A percentile compares a stretch with the other conserved stretches of the same genome.
Conservation (phyloP, 2,797 vertebrate genomes). For the Crocodylus rhombifer region DNA sequence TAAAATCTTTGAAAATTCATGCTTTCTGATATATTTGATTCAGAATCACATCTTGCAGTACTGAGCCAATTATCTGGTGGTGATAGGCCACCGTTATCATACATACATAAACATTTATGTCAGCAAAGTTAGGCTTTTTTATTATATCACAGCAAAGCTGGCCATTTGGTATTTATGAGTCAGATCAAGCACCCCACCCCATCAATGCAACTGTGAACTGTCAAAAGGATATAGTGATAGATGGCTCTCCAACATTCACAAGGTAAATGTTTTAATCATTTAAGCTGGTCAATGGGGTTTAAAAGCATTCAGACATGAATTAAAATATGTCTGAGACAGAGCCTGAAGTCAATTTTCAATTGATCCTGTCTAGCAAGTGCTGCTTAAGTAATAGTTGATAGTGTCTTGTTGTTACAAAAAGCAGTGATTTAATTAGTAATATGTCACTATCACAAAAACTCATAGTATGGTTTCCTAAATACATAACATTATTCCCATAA, state of each 20-base stretch:
- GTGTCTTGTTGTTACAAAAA: slow-evolving; percentile 26
- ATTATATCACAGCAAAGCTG: neutral
- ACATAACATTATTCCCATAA: neutral
- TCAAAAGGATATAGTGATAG: slow-evolving; percentile 70
- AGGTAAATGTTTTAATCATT: slow-evolving; percentile 81
- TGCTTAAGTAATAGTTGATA: slow-evolving; percentile 64
- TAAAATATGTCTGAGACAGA: slow-evolving; percentile 77
- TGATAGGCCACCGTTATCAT: neutral
- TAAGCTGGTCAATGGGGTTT: slow-evolving; percentile 78
- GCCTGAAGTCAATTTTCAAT: slow-evolving; percentile 82
- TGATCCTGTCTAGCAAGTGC: slow-evolving; percentile 80
- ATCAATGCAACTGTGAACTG: slow-evolving; percentile 39
- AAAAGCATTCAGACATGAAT: slow-evolving; percentile 79
- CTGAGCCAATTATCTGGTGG: neutral
- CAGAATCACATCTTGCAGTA: neutral
- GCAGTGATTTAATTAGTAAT: slow-evolving; percentile 21
- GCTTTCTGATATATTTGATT: neutral
- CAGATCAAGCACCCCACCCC: slow-evolving; percentile 15
- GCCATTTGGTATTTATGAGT: neutral
- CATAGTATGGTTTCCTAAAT: neutral
- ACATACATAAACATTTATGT: neutral
- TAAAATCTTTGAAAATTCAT: neutral
- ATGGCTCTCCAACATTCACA: slow-evolving; percentile 53
- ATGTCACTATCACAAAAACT: neutral
- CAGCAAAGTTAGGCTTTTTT: neutral